These are phyloP conservation scores for Xenopus tropicalis DNA, from an alignment of 2,113 vertebrate species.

Conservation along the genomic window DNA sequence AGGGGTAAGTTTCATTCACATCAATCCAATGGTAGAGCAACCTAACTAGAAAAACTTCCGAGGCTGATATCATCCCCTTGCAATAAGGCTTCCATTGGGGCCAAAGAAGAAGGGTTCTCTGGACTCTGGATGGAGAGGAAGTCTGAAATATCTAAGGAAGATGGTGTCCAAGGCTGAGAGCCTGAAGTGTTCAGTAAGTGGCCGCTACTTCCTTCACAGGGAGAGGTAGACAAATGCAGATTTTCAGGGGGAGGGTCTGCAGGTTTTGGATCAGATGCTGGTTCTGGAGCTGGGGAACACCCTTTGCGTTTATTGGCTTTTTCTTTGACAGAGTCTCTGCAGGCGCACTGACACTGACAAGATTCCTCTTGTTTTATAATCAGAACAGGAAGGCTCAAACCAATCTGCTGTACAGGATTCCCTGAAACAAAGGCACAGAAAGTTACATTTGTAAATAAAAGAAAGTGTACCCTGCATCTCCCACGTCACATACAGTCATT, in stretches of 20 bases:
- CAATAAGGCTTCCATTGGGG: conserved; percentile 82
- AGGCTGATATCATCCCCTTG: conserved; percentile 81
- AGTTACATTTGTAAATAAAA: too few species aligned
- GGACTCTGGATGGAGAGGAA: conserved; percentile 88
- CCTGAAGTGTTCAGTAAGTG: conserved; percentile 59
- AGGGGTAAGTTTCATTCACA: not conserved
- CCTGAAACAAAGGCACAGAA: conserved; percentile 65
- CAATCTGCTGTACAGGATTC: conserved; percentile 90
- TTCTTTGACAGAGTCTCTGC: conserved; percentile 86
- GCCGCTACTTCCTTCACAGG: conserved; percentile 56
- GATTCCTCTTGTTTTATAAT: conserved; percentile 99
- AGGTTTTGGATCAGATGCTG: conserved; percentile 51
- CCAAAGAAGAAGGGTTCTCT: conserved; percentile 69
- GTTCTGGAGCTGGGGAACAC: conserved; percentile 56
- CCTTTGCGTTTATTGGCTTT: conserved; percentile 68
- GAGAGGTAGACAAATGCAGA: conserved; percentile 61
- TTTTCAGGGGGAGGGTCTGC: conserved; percentile 58
- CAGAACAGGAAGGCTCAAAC: conserved; percentile 95
- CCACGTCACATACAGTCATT: too few species aligned
- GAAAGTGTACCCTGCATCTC: too few species aligned
- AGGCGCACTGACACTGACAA: conserved; percentile 96
- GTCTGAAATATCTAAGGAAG: conserved; percentile 87
- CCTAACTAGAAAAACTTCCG: conserved; percentile 64
- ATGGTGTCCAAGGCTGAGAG: conserved; percentile 69
- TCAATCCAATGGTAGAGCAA: conserved; percentile 42